A percentile compares a stretch with the other conserved stretches of the same genome.
Evolutionary conservation across 2,888 invertebrate genomes (phyloP).

Genomic region (Thumatha senex): DNA sequence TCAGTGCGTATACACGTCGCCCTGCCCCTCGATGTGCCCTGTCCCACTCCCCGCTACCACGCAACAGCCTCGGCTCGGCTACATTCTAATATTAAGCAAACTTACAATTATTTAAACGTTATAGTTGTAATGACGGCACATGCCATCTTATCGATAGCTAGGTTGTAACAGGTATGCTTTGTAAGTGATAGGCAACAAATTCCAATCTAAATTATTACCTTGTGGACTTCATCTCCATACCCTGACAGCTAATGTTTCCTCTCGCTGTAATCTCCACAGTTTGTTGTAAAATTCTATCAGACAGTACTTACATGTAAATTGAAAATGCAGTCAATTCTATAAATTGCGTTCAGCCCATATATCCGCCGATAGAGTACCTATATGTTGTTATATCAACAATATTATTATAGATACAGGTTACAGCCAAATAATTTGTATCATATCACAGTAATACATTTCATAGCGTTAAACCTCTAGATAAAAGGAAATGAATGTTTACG

Average conservation of each 20-base stretch:
- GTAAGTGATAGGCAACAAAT: slow-evolving; percentile 47
- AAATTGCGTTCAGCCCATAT: slow-evolving; percentile 1
- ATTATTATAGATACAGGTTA: slow-evolving; percentile 27
- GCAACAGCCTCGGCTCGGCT: slow-evolving; percentile 62
- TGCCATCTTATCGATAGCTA: slow-evolving; percentile 47
- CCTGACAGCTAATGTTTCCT: too few species aligned
- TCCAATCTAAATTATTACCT: not conserved
- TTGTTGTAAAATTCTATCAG: too few species aligned
- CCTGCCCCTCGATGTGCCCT: slow-evolving; percentile 26
- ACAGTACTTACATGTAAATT: too few species aligned
- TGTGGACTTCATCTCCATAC: too few species aligned
- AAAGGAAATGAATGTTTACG: slow-evolving; percentile 67
- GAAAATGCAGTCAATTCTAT: not conserved
- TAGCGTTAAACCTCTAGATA: slow-evolving; percentile 72
- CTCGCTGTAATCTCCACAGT: too few species aligned
- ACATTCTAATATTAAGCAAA: slow-evolving; percentile 22
- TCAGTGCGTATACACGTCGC: slow-evolving; percentile 22
- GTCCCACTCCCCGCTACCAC: slow-evolving; percentile 34
- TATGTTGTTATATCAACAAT: too few species aligned
- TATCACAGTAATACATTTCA: slow-evolving; percentile 79
- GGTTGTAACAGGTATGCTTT: slow-evolving; percentile 57
- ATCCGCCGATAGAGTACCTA: slow-evolving; percentile 8
- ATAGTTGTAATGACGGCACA: too few species aligned
- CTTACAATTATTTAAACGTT: slow-evolving; percentile 31
- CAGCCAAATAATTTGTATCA: slow-evolving; percentile 69